Evolutionary conservation across 2,113 vertebrate species (phyloP).

Genomic region (Glareola pratincola): DNA sequence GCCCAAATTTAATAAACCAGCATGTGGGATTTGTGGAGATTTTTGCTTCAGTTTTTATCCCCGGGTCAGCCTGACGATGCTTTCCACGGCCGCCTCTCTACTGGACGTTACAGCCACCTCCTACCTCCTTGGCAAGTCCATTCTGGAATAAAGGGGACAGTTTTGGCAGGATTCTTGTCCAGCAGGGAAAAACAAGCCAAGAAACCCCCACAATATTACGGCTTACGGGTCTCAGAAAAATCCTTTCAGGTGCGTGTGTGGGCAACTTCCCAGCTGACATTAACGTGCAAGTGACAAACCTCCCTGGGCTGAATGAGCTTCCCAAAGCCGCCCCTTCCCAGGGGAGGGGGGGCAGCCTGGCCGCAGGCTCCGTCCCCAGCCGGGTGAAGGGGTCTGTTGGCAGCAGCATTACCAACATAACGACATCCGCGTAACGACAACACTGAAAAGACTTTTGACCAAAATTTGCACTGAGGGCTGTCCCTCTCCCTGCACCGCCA

Average conservation of each 20-base stretch:
- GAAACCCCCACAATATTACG: background rate
- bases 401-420: too few species aligned
- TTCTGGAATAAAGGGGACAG: background rate
- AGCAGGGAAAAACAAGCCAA: fast-evolving
- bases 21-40: too few species aligned
- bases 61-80: too few species aligned
- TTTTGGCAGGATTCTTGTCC: background rate
- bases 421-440: too few species aligned
- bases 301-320: background rate
- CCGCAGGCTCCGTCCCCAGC: background rate
- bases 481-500: too few species aligned
- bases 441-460: background rate
- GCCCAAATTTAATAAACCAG: background rate
- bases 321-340: background rate
- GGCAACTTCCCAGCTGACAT: background rate
- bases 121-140: background rate
- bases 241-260: background rate
- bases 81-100: fast-evolving
- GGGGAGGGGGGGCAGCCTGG: too few species aligned
- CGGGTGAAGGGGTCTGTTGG: too few species aligned
- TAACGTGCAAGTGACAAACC: too few species aligned
- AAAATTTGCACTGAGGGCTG: background rate
- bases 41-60: background rate
- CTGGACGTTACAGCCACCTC: fast-evolving
- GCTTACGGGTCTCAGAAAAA: background rate